These are phyloP conservation scores for Scrobipalpa costella DNA, from an alignment of 2,888 invertebrate species.

Conservation along the genomic window DNA sequence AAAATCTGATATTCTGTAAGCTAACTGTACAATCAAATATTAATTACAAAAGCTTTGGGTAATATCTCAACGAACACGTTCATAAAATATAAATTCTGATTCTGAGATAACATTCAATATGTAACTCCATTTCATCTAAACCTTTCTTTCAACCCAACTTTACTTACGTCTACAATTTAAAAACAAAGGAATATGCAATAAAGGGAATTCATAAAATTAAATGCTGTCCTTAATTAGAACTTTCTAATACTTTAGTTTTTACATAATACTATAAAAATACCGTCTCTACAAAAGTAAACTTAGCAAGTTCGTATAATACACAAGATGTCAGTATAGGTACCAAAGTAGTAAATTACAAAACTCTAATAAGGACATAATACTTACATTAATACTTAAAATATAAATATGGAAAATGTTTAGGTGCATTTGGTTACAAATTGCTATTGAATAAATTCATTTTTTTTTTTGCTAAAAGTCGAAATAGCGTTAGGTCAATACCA, in stretches of 20 bases:
- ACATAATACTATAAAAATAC: slow-evolving; percentile 43
- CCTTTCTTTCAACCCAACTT: background rate
- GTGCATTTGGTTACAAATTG: too few relatives aligned
- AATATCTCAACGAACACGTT: slow-evolving; percentile 31
- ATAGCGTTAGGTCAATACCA: too few relatives aligned
- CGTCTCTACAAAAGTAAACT: slow-evolving; percentile 34
- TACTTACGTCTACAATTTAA: slow-evolving; percentile 9
- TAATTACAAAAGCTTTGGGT: slow-evolving; percentile 51
- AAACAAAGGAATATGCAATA: slow-evolving; percentile 25
- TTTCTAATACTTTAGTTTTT: slow-evolving; percentile 26
- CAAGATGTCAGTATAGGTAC: slow-evolving; percentile 29
- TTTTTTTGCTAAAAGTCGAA: too few relatives aligned
- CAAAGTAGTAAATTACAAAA: slow-evolving; percentile 38
- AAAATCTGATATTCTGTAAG: slow-evolving; percentile 16
- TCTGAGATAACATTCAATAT: slow-evolving; percentile 27
- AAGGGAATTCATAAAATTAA: slow-evolving; percentile 29
- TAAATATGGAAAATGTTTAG: slow-evolving; percentile 35
- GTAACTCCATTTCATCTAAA: background rate
- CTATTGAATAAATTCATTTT: background rate
- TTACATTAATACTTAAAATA: slow-evolving; percentile 51
- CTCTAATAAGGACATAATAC: slow-evolving; percentile 46
- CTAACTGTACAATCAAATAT: slow-evolving; percentile 30
- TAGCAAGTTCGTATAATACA: slow-evolving; percentile 34
- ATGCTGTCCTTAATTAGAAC: slow-evolving; percentile 29
- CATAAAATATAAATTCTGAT: slow-evolving; percentile 34